Conservation (phyloP, 2,797 vertebrate genomes). For the Phaenicophaeus curvirostris region DNA sequence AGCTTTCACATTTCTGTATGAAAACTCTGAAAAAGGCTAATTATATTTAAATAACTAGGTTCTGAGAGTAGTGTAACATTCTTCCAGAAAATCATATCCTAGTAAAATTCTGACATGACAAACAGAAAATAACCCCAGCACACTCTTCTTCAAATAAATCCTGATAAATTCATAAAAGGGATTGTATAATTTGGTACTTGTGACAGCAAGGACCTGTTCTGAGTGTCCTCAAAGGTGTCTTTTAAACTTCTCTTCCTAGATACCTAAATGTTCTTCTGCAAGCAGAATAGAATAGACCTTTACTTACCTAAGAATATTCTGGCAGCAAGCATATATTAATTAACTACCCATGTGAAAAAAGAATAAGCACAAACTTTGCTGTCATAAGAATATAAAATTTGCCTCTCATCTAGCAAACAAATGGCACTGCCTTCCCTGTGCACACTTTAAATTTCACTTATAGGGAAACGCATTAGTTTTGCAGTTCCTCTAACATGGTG, state of each 20-base stretch:
- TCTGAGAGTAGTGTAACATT: not conserved
- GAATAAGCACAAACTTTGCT: not conserved
- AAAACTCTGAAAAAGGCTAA: not conserved
- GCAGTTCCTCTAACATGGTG: not conserved
- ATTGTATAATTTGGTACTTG: not conserved
- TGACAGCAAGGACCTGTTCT: not conserved
- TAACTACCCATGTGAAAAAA: not conserved
- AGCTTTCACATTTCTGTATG: not conserved
- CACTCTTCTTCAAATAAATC: not conserved
- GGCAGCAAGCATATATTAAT: not conserved
- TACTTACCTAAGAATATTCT: not conserved
- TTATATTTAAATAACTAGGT: not conserved
- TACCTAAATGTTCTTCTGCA: not conserved
- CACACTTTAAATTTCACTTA: not conserved
- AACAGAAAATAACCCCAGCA: not conserved
- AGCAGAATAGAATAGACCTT: not conserved
- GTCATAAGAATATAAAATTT: not conserved
- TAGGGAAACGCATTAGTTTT: not conserved
- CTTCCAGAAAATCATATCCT: not conserved
- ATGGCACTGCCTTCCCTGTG: fast-evolving
- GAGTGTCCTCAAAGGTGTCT: not conserved
- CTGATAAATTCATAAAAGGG: not conserved
- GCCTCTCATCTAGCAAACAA: not conserved
- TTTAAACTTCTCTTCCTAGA: not conserved
- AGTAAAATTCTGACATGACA: not conserved